Conservation (phyloP, 2,888 invertebrate genomes). For the Encarsia formosa region DNA sequence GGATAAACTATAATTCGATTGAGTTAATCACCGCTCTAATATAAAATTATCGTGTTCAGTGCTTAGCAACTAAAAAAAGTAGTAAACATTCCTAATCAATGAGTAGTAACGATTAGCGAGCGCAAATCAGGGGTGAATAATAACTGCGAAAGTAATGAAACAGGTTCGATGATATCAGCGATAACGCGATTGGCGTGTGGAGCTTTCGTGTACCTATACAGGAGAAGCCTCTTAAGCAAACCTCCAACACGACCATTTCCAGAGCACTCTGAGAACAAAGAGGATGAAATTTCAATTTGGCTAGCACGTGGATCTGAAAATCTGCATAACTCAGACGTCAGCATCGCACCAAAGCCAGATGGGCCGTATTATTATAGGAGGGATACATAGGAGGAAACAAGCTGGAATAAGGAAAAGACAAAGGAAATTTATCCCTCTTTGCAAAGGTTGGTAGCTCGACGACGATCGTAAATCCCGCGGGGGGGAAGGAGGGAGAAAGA, state of each 20-base stretch:
- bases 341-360: slow-evolving; percentile 5
- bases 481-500: neutral
- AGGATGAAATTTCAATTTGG: slow-evolving; percentile 40
- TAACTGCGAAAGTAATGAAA: too few species aligned
- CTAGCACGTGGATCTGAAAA: slow-evolving; percentile 30
- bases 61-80: too few species aligned
- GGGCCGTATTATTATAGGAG: slow-evolving; percentile 4
- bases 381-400: neutral
- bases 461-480: neutral
- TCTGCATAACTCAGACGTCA: slow-evolving; percentile 34
- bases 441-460: neutral
- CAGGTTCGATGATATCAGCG: too few species aligned
- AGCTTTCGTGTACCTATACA: too few species aligned
- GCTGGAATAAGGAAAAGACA: neutral
- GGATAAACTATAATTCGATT: too few species aligned
- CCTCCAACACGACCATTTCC: slow-evolving; percentile 4
- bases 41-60: too few species aligned
- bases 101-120: too few species aligned
- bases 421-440: neutral
- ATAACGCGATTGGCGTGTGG: too few species aligned
- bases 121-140: too few species aligned
- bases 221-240: slow-evolving; percentile 11
- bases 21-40: too few species aligned
- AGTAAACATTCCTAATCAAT: too few species aligned
- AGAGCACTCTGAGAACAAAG: slow-evolving; percentile 6